These are phyloP conservation scores for Cataglyphis altisquamis DNA, from an alignment of 2,888 invertebrate species.

Conservation along the genomic window DNA sequence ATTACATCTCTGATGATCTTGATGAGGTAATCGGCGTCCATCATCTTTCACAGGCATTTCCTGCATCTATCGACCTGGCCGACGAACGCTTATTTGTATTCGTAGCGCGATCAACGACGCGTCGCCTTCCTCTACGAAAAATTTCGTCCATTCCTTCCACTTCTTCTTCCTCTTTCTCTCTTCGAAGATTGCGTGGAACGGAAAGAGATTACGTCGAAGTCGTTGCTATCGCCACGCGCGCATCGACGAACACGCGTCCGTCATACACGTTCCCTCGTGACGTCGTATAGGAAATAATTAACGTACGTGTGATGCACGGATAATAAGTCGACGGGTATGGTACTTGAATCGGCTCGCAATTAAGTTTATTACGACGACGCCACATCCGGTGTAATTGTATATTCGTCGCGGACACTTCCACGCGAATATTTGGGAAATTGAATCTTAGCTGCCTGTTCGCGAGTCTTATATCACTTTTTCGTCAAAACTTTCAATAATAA, in stretches of 20 bases:
- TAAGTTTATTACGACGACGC: slow-evolving; percentile 62
- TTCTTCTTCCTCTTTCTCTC: no score
- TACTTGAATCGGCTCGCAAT: slow-evolving; percentile 64
- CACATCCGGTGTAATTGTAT: slow-evolving; percentile 51
- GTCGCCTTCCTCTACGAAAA: slow-evolving; percentile 14
- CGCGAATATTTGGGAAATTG: slow-evolving; percentile 8
- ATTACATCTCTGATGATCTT: slow-evolving; percentile 82
- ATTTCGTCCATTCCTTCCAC: background rate
- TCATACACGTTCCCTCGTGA: slow-evolving; percentile 33
- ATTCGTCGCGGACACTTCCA: background rate
- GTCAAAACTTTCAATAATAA: background rate
- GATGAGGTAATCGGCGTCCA: slow-evolving; percentile 82
- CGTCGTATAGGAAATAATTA: slow-evolving; percentile 51
- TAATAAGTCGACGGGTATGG: slow-evolving; percentile 47
- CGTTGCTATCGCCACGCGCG: background rate
- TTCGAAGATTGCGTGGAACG: slow-evolving; percentile 3
- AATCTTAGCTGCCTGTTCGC: background rate
- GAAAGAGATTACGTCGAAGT: slow-evolving; percentile 24
- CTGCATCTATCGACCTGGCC: slow-evolving; percentile 71
- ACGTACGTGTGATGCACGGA: slow-evolving; percentile 30
- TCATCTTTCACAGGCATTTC: slow-evolving; percentile 82
- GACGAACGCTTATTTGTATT: slow-evolving; percentile 52
- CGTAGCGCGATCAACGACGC: slow-evolving; percentile 34
- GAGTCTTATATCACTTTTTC: background rate
- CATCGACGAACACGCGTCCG: slow-evolving; percentile 24